Evolutionary conservation across 2,797 vertebrate species (phyloP).

Genomic region (Enteromius treurensis): DNA sequence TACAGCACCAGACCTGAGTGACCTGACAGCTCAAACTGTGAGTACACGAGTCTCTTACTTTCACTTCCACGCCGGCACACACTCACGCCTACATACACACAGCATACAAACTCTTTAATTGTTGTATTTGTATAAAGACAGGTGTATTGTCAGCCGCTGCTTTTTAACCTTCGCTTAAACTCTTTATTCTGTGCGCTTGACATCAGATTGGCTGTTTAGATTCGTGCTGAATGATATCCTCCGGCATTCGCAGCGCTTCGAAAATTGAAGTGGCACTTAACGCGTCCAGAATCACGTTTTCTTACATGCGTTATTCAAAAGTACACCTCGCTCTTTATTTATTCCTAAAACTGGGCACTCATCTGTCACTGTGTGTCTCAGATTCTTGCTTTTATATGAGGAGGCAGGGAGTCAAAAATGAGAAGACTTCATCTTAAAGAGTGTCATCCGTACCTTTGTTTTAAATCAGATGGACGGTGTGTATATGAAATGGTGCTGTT

Average conservation of each 20-base stretch:
- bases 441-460: slow-evolving; percentile 12
- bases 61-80: slow-evolving; percentile 46
- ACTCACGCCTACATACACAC: neutral
- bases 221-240: slow-evolving; percentile 42
- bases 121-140: slow-evolving; percentile 24
- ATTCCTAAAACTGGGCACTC: slow-evolving; percentile 44
- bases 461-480: neutral
- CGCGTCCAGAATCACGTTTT: slow-evolving; percentile 35
- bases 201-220: slow-evolving; percentile 12
- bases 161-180: slow-evolving; percentile 38
- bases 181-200: neutral
- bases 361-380: slow-evolving; percentile 35
- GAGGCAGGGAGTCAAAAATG: slow-evolving; percentile 25
- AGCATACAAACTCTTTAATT: slow-evolving; percentile 35
- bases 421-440: slow-evolving; percentile 23
- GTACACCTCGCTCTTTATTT: slow-evolving; percentile 46
- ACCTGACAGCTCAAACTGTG: slow-evolving; percentile 66
- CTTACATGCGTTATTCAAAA: slow-evolving; percentile 52
- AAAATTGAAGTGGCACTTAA: slow-evolving; percentile 46
- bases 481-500: neutral
- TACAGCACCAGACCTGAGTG: slow-evolving; percentile 61
- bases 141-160: neutral
- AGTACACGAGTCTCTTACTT: slow-evolving; percentile 60
- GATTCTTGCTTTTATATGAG: slow-evolving; percentile 24
- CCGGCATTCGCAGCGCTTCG: slow-evolving; percentile 24